phyloP scores from a whole-genome alignment of 2,113 vertebrate species.

The Lynx canadensis region DNA sequence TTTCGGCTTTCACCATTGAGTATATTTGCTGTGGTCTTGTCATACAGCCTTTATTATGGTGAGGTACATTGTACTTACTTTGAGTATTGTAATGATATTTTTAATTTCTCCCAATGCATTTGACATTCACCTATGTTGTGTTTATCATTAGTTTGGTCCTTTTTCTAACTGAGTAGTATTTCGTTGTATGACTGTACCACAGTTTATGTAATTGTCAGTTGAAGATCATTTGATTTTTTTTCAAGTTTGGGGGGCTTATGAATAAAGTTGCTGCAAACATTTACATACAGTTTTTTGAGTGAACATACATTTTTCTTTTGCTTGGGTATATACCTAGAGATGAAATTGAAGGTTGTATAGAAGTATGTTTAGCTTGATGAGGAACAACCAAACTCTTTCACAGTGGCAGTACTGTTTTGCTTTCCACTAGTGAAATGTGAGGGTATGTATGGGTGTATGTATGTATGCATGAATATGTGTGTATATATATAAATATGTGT shows the following conservation, averaged over 20 bases:
- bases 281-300: background rate
- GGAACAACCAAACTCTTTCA: background rate
- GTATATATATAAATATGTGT: background rate
- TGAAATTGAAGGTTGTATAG: background rate
- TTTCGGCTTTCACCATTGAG: background rate
- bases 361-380: background rate
- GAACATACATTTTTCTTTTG: background rate
- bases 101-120: background rate
- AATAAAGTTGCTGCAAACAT: background rate
- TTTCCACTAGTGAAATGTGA: background rate
- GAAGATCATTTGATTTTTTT: background rate
- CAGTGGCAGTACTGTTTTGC: background rate
- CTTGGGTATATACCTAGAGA: background rate
- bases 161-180: slow-evolving; percentile 11
- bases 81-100: background rate
- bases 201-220: background rate
- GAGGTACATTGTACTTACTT: background rate
- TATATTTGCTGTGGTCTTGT: background rate
- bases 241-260: background rate
- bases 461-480: background rate
- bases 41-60: background rate
- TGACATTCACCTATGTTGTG: background rate
- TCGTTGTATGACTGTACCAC: background rate
- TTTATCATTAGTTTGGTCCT: background rate
- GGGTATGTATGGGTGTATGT: background rate